Evolutionary conservation across 2,888 invertebrate species (phyloP).

Genomic region (Orthosia gothica): DNA sequence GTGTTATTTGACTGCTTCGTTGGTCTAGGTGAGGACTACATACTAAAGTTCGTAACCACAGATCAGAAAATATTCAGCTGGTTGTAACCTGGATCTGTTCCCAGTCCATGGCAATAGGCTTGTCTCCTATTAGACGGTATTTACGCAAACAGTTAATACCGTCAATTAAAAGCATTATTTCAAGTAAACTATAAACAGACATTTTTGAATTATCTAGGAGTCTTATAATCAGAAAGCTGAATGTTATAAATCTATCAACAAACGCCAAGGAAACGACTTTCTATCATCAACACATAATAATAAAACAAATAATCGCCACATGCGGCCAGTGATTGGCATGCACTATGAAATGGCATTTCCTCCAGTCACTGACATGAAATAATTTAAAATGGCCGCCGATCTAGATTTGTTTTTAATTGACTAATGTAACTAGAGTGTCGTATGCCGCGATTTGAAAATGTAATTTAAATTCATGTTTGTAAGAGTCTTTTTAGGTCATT

Average conservation of each 20-base stretch:
- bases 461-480: slow-evolving; percentile 1
- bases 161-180: no score
- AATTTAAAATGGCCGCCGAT: slow-evolving; percentile 53
- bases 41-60: no score
- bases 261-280: slow-evolving; percentile 38
- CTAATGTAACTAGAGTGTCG: slow-evolving; percentile 27
- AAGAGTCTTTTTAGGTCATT: slow-evolving; percentile 14
- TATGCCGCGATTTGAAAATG: slow-evolving; percentile 7
- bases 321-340: slow-evolving; percentile 19
- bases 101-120: no score
- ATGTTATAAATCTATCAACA: neutral
- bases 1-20: no score
- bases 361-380: slow-evolving; percentile 26
- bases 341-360: slow-evolving; percentile 39
- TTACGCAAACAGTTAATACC: no score
- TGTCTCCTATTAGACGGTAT: no score
- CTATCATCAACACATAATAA: slow-evolving; percentile 30
- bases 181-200: no score
- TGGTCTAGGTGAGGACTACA: neutral
- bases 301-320: slow-evolving; percentile 43
- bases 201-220: no score
- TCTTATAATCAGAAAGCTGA: no score
- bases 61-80: no score
- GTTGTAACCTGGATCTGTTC: no score
- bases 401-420: slow-evolving; percentile 56